Evolutionary conservation across 2,113 vertebrate species (phyloP), one percentile per base, ranked within the genome.

Genomic region (Henicopernis longicauda): DNA sequence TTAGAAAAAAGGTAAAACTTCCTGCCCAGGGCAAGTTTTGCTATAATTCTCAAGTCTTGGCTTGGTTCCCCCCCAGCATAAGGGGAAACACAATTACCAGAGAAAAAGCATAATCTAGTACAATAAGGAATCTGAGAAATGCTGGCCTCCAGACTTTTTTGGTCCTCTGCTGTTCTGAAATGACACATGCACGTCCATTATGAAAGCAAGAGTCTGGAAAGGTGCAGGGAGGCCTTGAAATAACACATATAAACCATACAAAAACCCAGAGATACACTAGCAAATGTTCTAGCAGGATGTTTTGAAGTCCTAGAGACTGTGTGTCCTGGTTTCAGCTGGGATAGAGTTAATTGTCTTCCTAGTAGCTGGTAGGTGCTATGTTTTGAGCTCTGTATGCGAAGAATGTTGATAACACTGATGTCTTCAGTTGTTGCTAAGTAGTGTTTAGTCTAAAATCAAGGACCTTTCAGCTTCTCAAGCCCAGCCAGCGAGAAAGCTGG

Each of bases 181-280:
- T 61, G 19, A 66, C 16, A 92, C 20, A 44, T 0, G 1, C 2
- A 3, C 1, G 1, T 55, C 36, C 50, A 6, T 44, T 40, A 61
- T 1, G 11, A 91, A 95, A 93, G n/a, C 19, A 38, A 45, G 19
- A 57, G 40, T 42, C 36, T 85, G 47, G 32, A 91, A 50, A 89
- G 19, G 29, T n/a, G 52, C 17, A 19, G 26, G 34, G 9, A 77
- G 17, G 42, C 26, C 52, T 77, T 67, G 47, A 72, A 85, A 71
- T 22, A 91, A 34, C 13, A 66, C 18, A 45, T 7, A 61, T 27
- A 85, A 77, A 31, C 17, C 32, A n/a, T 4, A 66, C 21, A 77
- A 71, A 91, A 91, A 9, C 22, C 50, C 40, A 66, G 32, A 65
- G 26, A 67, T 31, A 77, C 26, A 72, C 7, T 9, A 71, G 20